phyloP scores from a whole-genome alignment of 1,140 invertebrate species.

The Acyrthosiphon pisum region DNA sequence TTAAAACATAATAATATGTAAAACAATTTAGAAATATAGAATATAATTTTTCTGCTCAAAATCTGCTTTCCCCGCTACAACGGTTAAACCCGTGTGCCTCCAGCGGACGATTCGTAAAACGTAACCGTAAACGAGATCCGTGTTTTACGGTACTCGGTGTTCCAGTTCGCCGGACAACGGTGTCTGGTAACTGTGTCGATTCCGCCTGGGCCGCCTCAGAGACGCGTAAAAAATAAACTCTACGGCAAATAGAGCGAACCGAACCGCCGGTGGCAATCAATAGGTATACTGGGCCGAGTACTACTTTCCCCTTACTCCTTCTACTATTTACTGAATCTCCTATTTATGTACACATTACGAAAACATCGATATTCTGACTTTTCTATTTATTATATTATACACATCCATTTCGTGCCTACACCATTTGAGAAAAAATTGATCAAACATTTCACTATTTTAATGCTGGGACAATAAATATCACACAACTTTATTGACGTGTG shows the following conservation, averaged over 20 bases:
- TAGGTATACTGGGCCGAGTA: slow-evolving; percentile 44
- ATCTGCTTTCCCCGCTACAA: slow-evolving; percentile 11
- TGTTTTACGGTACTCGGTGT: slow-evolving; percentile 55
- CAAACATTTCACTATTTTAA: slow-evolving; percentile 10
- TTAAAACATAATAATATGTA: not conserved
- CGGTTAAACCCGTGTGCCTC: slow-evolving; percentile 35
- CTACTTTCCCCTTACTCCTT: slow-evolving; percentile 47
- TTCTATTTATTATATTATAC: slow-evolving; percentile 25
- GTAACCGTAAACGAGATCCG: slow-evolving; percentile 52
- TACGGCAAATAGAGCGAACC: slow-evolving; percentile 52
- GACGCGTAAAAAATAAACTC: slow-evolving; percentile 36
- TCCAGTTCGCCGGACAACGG: slow-evolving; percentile 57
- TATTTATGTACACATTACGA: not conserved
- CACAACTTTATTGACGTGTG: not conserved
- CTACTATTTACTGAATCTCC: not conserved
- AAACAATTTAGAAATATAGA: not conserved
- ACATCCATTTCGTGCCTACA: not conserved
- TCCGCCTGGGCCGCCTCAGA: slow-evolving; percentile 14
- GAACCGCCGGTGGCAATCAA: slow-evolving; percentile 38
- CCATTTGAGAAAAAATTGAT: not conserved
- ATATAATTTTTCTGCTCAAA: slow-evolving; percentile 9
- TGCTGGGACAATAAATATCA: not conserved
- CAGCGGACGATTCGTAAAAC: slow-evolving; percentile 35
- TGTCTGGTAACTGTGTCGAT: slow-evolving; percentile 57
- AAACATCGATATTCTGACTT: not conserved